phyloP scores from a whole-genome alignment of 1,140 invertebrate species.

The Papilio polytes region DNA sequence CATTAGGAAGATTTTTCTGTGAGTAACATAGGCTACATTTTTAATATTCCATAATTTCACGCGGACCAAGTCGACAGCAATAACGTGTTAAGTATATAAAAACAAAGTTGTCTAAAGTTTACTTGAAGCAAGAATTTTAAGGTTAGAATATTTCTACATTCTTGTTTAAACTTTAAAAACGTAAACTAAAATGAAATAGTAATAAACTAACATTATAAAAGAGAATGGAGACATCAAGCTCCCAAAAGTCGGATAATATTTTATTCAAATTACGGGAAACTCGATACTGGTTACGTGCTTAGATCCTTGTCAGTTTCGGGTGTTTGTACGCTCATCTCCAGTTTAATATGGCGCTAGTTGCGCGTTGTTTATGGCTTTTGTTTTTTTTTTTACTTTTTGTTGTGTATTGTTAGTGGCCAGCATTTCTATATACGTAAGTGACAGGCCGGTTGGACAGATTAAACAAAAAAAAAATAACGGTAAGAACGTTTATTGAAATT shows the following conservation, averaged over 20 bases:
- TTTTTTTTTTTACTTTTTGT: conserved; percentile 24
- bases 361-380: conserved; percentile 48
- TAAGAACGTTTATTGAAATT: too few relatives aligned
- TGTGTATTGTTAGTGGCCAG: conserved; percentile 42
- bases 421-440: conserved; percentile 10
- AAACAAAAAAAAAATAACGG: background rate
- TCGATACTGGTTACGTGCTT: conserved; percentile 62
- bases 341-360: conserved; percentile 48
- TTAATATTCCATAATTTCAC: too few relatives aligned
- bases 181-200: background rate
- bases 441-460: conserved; percentile 12
- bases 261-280: conserved; percentile 69
- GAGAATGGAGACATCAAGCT: conserved; percentile 67
- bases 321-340: conserved; percentile 46
- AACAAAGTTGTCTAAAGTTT: too few relatives aligned
- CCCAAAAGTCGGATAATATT: conserved; percentile 50
- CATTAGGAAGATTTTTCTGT: too few relatives aligned
- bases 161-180: conserved; percentile 8
- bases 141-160: background rate
- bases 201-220: background rate
- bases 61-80: too few relatives aligned
- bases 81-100: too few relatives aligned
- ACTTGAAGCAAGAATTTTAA: too few relatives aligned
- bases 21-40: too few relatives aligned
- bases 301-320: conserved; percentile 54